phyloP scores from a whole-genome alignment of 1,140 invertebrate species.

The Drosophila persimilis region DNA sequence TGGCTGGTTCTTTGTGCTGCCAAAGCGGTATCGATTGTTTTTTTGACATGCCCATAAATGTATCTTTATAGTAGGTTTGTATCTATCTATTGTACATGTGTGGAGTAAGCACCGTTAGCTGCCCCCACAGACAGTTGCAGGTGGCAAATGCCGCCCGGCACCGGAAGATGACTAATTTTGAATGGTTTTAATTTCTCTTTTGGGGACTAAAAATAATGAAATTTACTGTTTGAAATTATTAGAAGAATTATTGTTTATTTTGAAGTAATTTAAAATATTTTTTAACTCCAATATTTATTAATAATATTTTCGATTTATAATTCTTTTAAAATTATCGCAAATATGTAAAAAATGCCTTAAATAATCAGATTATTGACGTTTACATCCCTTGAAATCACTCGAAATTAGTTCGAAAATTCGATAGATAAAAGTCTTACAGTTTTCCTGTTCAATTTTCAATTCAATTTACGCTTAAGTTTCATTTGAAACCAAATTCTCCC shows the following conservation, averaged over 20 bases:
- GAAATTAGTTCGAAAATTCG: no score
- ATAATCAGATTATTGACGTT: no score
- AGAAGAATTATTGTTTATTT: not conserved
- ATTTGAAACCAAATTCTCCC: not conserved
- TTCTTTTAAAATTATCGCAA: no score
- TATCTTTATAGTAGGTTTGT: not conserved
- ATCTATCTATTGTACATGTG: not conserved
- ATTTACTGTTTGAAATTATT: not conserved
- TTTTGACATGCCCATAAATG: no score
- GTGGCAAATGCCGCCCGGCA: not conserved
- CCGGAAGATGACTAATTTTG: not conserved
- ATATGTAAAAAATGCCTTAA: no score
- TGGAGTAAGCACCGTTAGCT: conserved; percentile 25
- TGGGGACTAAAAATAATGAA: not conserved
- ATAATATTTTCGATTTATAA: no score
- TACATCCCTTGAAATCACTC: no score
- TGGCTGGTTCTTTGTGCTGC: no score
- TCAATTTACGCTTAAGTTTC: no score
- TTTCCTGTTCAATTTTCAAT: not conserved
- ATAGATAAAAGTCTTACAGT: not conserved
- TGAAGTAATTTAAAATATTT: no score
- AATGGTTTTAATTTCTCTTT: not conserved
- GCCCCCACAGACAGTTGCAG: not conserved
- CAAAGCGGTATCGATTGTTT: no score
- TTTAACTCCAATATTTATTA: no score